Evolutionary conservation across 2,888 invertebrate species (phyloP).

Genomic region (Glaucopsyche alexis): DNA sequence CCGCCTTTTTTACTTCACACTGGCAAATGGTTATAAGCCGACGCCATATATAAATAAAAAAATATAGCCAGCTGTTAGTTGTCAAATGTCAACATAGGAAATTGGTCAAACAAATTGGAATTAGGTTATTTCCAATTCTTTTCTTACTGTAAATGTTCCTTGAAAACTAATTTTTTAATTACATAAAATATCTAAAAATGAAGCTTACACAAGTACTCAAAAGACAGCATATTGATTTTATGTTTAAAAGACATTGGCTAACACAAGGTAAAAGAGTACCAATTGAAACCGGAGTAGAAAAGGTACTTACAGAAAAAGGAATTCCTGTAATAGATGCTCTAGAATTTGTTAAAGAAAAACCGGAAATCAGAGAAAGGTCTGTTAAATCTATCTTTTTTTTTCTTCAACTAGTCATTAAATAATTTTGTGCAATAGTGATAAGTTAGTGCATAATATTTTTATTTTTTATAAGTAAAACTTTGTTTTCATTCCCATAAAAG

Average conservation of each 20-base stretch:
- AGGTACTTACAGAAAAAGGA: conserved; percentile 76
- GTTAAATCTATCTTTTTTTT: neutral
- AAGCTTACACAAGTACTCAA: conserved; percentile 81
- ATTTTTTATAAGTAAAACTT: too few species aligned
- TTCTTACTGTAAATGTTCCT: neutral
- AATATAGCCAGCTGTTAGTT: too few species aligned
- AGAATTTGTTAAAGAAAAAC: conserved; percentile 76
- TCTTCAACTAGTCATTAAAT: neutral
- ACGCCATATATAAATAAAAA: too few species aligned
- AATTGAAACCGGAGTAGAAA: conserved; percentile 76
- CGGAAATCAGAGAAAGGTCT: conserved; percentile 53
- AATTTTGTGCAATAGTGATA: neutral
- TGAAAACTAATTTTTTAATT: neutral
- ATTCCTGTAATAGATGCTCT: conserved; percentile 81
- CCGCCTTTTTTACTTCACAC: too few species aligned
- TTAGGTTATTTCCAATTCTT: neutral
- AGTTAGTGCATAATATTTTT: too few species aligned
- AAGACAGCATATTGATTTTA: conserved; percentile 86
- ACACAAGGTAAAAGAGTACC: conserved; percentile 82
- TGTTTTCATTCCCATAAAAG: too few species aligned
- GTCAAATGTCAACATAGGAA: neutral
- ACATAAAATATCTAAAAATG: conserved; percentile 70
- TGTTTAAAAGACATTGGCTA: conserved; percentile 86
- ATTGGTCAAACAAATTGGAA: neutral
- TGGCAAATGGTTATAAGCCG: too few species aligned